Evolutionary conservation across 1,140 invertebrate species (phyloP).

Genomic region (Tachypleus tridentatus): DNA sequence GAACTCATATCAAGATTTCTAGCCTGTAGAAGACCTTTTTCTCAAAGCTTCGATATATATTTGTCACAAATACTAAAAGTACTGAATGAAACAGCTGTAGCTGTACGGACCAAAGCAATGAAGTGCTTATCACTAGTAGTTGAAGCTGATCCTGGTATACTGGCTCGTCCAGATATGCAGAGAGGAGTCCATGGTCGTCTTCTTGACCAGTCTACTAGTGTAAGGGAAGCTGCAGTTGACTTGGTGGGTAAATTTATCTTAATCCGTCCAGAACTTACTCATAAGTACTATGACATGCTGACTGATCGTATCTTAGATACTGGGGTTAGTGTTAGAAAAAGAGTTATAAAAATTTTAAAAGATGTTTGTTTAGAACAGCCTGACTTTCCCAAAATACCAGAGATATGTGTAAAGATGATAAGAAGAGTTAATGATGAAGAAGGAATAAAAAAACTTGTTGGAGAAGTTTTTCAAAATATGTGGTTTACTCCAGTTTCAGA

Average conservation of each 20-base stretch:
- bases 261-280: slow-evolving; percentile 85
- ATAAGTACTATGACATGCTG: slow-evolving; percentile 95
- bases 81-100: slow-evolving; percentile 81
- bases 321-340: slow-evolving; percentile 93
- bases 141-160: slow-evolving; percentile 88
- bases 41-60: slow-evolving; percentile 93
- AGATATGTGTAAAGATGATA: slow-evolving; percentile 99
- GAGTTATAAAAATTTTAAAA: slow-evolving; percentile 96
- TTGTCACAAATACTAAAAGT: slow-evolving; percentile 76
- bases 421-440: slow-evolving; percentile 92
- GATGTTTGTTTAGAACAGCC: slow-evolving; percentile 97
- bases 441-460: slow-evolving; percentile 85
- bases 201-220: slow-evolving; percentile 91
- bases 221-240: slow-evolving; percentile 96
- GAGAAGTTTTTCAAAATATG: slow-evolving; percentile 98
- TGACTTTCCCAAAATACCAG: slow-evolving; percentile 88
- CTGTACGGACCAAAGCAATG: slow-evolving; percentile 95
- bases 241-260: slow-evolving; percentile 97
- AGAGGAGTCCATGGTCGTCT: slow-evolving; percentile 89
- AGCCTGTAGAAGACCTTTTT: slow-evolving; percentile 90
- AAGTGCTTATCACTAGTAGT: slow-evolving; percentile 97
- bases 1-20: slow-evolving; percentile 89
- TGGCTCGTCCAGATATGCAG: slow-evolving; percentile 85
- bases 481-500: slow-evolving; percentile 91
- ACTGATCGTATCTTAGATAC: slow-evolving; percentile 92